Evolutionary conservation across 2,113 vertebrate genomes (phyloP), one percentile per base, ranked within the genome.

Genomic region (Dasypus novemcinctus): DNA sequence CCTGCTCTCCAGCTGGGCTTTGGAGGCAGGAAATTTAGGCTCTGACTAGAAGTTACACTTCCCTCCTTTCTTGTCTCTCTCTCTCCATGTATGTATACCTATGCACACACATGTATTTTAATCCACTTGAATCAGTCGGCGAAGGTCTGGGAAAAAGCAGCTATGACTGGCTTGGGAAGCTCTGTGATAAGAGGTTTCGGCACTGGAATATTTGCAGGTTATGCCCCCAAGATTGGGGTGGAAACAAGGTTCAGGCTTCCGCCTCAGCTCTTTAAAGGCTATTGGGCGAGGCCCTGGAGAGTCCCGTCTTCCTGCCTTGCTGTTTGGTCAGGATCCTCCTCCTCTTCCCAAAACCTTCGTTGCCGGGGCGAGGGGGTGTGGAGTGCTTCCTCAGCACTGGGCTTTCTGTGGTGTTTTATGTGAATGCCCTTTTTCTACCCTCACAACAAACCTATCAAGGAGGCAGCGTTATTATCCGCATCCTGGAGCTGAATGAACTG

Each of bases 1-100:
- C 98, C 98, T 98, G 98, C 98, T 98, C 93, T 98, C 98, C 98
- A 98, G 98, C 98, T 98, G 98, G 97, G 98, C 98, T 98, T 98
- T 20, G 97, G 98, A 98, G 98, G 98, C 97, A 98, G 98, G 98
- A 98, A 98, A 99, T 98, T 98, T 98, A 98, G 98, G 96, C 98
- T 98, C 90, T 96, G 97, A 98, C 98, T 98, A 98, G 98, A 98
- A 98, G 98, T 98, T 98, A 97, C 94, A 89, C 97, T 98, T 98
- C 98, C 97, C 94, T 97, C 98, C 97, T 97, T 98, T 97, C 98
- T 98, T 97, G 97, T 98, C n/a, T 49, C 46, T 49, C 46, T 49
- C 46, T 49, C n/a, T n/a, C n/a, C n/a, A n/a, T n/a, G n/a, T n/a
- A 49, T 27, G 43, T 93, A 98, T 98, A 98, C 98, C 98, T 98